Base-by-base conservation (phyloP, 2,888 invertebrate genomes). In the Carterocephalus palaemon region DNA sequence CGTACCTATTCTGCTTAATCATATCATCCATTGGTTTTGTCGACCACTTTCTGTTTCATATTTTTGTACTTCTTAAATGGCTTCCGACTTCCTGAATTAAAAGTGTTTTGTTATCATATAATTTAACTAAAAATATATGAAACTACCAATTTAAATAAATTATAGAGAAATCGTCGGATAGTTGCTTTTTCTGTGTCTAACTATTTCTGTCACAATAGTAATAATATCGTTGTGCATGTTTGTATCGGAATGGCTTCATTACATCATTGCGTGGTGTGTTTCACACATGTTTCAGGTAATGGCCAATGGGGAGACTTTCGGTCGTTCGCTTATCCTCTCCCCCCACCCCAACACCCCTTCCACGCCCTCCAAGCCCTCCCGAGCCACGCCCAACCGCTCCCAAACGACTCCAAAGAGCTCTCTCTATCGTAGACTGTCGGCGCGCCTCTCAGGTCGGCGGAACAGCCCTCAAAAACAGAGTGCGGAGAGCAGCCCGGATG, bases 251-350 rank as follows among this genome's bases (percentile, higher is more conserved):
- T 85, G 86, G 85, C 85, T 85, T 85, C 84, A 85, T 78, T 84
- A 85, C 85, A 86, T 86, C 85, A 86, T 85, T 84, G 85, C 85
- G 85, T 86, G 84, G 86, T 85, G 85, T 85, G 85, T 85, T 83
- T 88, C 88, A 84, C 87, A 78, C 89, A 87, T 87, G 89, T 90
- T 90, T 89, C 90, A 91, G 90, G 90, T 91, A 75, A 89, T 89
- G 89, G 90, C 90, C 84, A 89, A 89, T 82, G 88, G 88, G 79
- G 90, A 90, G 87, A 88, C 89, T 85, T 90, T 88, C 89, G 88
- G 88, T 83, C 85, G 87, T 86, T 89, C 88, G 88, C 88, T 85
- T 88, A 87, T 88, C 89, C 86, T 84, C 52, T 86, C 86, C 51
- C 83, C 85, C 50, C 81, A 68, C 57, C 75, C 76, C 46, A 84